Percentiles rank a stretch among this genome's conserved stretches.
Evolutionary conservation across 2,888 invertebrate species (phyloP).

Genomic region (Sialis fuliginosa): DNA sequence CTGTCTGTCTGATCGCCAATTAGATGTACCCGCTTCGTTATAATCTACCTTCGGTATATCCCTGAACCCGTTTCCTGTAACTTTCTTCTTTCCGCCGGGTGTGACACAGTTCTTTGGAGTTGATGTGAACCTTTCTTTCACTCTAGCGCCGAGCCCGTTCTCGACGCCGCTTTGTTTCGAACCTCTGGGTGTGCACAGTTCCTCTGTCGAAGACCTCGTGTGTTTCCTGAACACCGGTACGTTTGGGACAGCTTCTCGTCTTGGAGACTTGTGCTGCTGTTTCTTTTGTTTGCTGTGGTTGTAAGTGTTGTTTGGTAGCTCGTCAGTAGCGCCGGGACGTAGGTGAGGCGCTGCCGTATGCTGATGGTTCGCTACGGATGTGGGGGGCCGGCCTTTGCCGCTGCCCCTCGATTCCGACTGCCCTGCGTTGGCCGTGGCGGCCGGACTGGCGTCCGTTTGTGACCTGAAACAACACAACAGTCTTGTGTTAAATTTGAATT

Average conservation of each 20-base stretch:
- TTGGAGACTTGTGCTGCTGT: no score
- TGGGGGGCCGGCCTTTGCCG: conserved; percentile 7
- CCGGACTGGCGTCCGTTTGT: conserved; percentile 1
- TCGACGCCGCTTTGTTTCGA: background rate
- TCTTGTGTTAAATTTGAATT: no score
- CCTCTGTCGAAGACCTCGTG: background rate
- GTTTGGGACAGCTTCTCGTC: no score
- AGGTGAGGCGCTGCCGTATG: background rate
- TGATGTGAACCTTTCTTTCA: no score
- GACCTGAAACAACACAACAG: conserved; percentile 3
- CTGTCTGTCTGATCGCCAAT: conserved; percentile 7
- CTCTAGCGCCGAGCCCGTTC: background rate
- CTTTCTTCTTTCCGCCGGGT: no score
- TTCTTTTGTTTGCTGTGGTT: background rate
- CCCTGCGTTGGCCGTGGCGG: conserved; percentile 6
- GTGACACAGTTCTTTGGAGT: no score
- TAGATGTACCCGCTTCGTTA: background rate
- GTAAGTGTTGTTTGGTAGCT: background rate
- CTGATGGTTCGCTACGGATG: background rate
- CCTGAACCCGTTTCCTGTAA: no score
- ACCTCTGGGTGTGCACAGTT: background rate
- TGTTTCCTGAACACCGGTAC: background rate
- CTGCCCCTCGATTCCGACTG: conserved; percentile 5
- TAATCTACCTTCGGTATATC: no score
- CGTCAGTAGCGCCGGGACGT: no score